phyloP scores from a whole-genome alignment of 2,797 vertebrate genomes.

The Setipinna tenuifilis region DNA sequence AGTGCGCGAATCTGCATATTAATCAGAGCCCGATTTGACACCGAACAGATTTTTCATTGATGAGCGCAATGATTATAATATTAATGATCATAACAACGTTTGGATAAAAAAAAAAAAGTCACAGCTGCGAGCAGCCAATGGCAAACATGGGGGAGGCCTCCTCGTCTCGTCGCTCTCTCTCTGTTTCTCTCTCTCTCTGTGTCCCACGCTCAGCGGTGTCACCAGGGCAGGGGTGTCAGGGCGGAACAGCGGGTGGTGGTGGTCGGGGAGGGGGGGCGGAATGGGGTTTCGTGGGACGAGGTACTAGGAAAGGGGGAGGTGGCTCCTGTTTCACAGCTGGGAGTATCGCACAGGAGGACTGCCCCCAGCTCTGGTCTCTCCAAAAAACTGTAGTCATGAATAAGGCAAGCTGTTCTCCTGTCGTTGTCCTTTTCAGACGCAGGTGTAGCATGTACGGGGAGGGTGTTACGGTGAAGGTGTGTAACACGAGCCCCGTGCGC shows the following conservation, averaged over 20 bases:
- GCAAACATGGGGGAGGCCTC: background rate
- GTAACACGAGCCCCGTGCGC: background rate
- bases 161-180: too few species aligned
- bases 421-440: background rate
- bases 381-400: background rate
- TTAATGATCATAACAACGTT: constrained; percentile 49
- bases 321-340: background rate
- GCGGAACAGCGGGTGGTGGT: background rate
- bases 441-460: background rate
- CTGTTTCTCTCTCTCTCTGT: too few species aligned
- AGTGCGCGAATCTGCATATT: constrained; percentile 50
- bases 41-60: constrained; percentile 48
- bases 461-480: background rate
- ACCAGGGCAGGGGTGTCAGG: background rate
- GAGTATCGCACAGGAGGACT: background rate
- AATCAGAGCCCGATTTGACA: constrained; percentile 52
- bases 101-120: background rate
- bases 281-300: too few species aligned
- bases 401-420: constrained; percentile 8
- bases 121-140: background rate
- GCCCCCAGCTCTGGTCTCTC: background rate
- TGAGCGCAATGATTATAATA: constrained; percentile 50
- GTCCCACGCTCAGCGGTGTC: background rate
- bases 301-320: background rate
- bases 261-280: background rate